Evolutionary conservation across 2,888 invertebrate species (phyloP), one percentile per base, ranked within the genome.

Genomic region (Caenorhabditis virilis): DNA sequence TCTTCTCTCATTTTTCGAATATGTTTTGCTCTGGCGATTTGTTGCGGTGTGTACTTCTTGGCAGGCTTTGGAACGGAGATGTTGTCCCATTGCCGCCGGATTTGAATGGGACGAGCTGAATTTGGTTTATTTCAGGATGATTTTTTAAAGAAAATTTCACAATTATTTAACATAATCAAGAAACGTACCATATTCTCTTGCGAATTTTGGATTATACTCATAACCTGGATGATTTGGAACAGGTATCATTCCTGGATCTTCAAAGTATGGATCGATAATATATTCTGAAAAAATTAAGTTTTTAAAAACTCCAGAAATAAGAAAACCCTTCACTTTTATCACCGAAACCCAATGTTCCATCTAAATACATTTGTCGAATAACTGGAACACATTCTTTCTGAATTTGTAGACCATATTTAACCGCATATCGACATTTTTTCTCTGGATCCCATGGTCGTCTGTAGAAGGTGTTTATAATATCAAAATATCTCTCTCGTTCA

Each of bases 181-280:
- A 30, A 30, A 30, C 47, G 35, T 36, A 49, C 49, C 36, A 33
- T 36, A 49, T 22, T 49, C 49, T 22, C 49, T 16, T 2, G 49
- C 36, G 36, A 35, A 49, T 4, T 7, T 13, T 7, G 49, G 49
- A 36, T 49, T 49, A 16, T 36, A 16, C 16, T 49, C 49, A 33
- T 22, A 49, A 15, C 23, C n/a, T 7, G 36, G 36, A 25, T 49
- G 36, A 2, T 15, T 20, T 38, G 9, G 2, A 2, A 49, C 15
- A 2, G 49, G 36, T 15, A 20, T 6, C 49, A 49, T 49, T 2
- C 3, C 16, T 35, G 36, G 36, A 38, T 49, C 49, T 13, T 49
- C 7, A 36, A 49, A 49, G 25, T 35, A 4, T 15, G 22, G 3
- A n/a, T 22, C 2, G 9, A 49, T 22, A 20, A 30, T 23, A 38